phyloP scores from a whole-genome alignment of 2,113 vertebrate species.

The Siniperca chuatsi region DNA sequence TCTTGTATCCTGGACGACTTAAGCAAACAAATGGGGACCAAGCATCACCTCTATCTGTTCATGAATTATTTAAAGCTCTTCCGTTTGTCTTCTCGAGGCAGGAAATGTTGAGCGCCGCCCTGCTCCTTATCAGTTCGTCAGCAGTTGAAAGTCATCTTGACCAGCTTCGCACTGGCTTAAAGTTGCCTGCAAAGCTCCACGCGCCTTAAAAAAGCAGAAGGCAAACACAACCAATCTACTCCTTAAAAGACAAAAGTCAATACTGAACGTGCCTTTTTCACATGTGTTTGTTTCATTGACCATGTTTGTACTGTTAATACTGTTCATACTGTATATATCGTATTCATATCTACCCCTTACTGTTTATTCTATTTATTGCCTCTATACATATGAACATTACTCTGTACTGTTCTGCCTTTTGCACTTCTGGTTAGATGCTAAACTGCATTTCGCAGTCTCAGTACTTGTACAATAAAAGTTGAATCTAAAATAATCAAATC shows the following conservation, averaged over 20 bases:
- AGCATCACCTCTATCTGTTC: not conserved
- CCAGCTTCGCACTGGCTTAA: not conserved
- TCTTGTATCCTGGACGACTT: not conserved
- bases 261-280: no score
- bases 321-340: no score
- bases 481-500: no score
- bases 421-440: no score
- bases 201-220: not conserved
- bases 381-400: no score
- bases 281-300: not conserved
- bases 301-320: no score
- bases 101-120: not conserved
- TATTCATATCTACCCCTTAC: no score
- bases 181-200: not conserved
- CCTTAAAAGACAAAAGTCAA: not conserved
- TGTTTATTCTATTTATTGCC: no score
- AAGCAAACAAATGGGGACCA: not conserved
- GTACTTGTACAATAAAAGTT: no score
- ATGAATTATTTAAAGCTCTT: not conserved
- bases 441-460: no score
- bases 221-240: not conserved
- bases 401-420: no score
- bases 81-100: not conserved
- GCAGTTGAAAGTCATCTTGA: not conserved
- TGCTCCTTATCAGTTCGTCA: not conserved